Evolutionary conservation across 2,113 vertebrate species (phyloP).

Genomic region (Corydoras sp.): DNA sequence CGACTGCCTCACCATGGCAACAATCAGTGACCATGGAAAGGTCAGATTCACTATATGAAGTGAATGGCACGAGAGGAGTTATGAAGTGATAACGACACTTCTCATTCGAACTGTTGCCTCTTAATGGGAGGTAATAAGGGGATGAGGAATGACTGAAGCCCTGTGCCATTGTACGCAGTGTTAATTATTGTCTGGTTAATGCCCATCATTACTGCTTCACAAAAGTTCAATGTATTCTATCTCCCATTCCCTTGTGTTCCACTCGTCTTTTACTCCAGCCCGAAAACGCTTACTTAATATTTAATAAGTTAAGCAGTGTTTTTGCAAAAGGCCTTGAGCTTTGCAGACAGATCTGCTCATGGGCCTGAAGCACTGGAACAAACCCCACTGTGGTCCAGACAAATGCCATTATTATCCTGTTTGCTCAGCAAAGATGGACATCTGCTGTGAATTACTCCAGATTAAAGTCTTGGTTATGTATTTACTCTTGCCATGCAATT

Average conservation of each 20-base stretch:
- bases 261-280: not conserved
- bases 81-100: conserved; percentile 24
- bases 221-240: conserved; percentile 12
- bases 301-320: conserved; percentile 9
- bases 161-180: not conserved
- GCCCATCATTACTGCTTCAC: conserved; percentile 12
- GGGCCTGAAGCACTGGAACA: conserved; percentile 19
- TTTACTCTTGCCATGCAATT: not conserved
- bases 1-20: conserved; percentile 41
- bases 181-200: conserved; percentile 30
- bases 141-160: conserved; percentile 28
- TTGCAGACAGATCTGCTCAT: not conserved
- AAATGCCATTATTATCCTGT: conserved; percentile 52
- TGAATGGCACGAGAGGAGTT: conserved; percentile 25
- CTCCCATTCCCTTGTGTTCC: not conserved
- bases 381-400: conserved; percentile 14
- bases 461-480: too few species aligned
- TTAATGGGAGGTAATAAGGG: conserved; percentile 40
- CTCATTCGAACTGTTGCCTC: conserved; percentile 30
- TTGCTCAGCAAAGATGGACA: conserved; percentile 48
- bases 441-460: not conserved
- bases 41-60: conserved; percentile 35
- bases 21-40: conserved; percentile 19
- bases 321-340: conserved; percentile 1
- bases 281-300: conserved; percentile 1